phyloP scores from a whole-genome alignment of 2,888 invertebrate species.

The Nephrotoma guestfalica region DNA sequence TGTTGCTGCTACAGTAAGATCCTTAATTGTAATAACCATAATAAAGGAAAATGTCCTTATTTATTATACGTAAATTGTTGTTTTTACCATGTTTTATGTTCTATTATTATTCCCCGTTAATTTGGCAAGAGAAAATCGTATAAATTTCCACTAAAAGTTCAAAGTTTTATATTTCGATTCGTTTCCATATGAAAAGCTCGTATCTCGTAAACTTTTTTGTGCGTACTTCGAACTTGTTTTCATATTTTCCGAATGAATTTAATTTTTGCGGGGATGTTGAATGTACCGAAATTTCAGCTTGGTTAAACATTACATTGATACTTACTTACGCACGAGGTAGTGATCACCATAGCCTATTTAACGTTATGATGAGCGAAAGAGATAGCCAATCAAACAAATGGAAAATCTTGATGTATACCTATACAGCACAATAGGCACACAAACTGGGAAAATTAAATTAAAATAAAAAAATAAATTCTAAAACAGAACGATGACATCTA shows the following conservation, averaged over 20 bases:
- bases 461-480: not conserved
- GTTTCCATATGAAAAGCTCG: not conserved
- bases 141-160: not conserved
- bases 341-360: not conserved
- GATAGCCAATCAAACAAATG: not conserved
- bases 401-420: not conserved
- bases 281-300: not conserved
- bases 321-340: not conserved
- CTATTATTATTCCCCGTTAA: not conserved
- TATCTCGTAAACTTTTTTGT: not conserved
- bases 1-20: not conserved
- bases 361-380: not conserved
- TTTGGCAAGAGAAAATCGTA: not conserved
- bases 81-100: not conserved
- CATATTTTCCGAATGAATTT: not conserved
- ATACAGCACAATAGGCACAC: not conserved
- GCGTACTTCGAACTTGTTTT: not conserved
- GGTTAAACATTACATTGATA: not conserved
- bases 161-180: not conserved
- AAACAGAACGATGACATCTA: not conserved
- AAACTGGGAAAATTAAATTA: not conserved
- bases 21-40: not conserved
- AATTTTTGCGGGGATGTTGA: not conserved
- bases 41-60: not conserved
- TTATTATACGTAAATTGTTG: not conserved